phyloP scores from a whole-genome alignment of 1,140 invertebrate species.

The Leptinotarsa undecemlineata region DNA sequence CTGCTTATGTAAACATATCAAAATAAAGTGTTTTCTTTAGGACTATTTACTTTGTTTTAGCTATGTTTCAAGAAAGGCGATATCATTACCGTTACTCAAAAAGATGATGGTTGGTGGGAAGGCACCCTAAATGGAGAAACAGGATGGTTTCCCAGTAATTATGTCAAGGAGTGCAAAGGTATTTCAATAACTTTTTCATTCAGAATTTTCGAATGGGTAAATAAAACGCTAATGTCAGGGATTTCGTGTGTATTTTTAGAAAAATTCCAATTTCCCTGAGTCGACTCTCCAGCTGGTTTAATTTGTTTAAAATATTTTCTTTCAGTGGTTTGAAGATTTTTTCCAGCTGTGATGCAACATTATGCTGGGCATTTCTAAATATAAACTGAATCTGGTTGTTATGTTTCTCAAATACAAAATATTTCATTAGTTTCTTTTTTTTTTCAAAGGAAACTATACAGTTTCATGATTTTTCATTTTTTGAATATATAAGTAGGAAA shows the following conservation, averaged over 20 bases:
- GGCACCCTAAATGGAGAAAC: slow-evolving; percentile 92
- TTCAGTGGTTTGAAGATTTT: background rate
- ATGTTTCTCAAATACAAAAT: no score
- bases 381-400: no score
- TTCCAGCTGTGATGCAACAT: background rate
- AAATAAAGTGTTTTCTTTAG: no score
- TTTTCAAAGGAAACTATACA: no score
- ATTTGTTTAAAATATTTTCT: background rate
- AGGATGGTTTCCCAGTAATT: slow-evolving; percentile 98
- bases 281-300: background rate
- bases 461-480: no score
- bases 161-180: slow-evolving; percentile 87
- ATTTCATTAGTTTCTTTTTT: no score
- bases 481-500: no score
- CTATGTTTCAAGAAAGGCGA: slow-evolving; percentile 95
- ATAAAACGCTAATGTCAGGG: slow-evolving; percentile 9
- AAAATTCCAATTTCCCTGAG: background rate
- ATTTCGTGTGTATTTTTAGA: slow-evolving; percentile 14
- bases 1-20: no score
- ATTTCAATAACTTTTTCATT: slow-evolving; percentile 13
- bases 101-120: slow-evolving; percentile 97
- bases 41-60: slow-evolving; percentile 57
- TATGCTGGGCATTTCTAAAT: no score
- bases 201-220: background rate
- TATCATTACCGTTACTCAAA: slow-evolving; percentile 90